These are phyloP conservation scores for Panthera tigris DNA, from an alignment of 2,113 vertebrate species.

Conservation along the genomic window DNA sequence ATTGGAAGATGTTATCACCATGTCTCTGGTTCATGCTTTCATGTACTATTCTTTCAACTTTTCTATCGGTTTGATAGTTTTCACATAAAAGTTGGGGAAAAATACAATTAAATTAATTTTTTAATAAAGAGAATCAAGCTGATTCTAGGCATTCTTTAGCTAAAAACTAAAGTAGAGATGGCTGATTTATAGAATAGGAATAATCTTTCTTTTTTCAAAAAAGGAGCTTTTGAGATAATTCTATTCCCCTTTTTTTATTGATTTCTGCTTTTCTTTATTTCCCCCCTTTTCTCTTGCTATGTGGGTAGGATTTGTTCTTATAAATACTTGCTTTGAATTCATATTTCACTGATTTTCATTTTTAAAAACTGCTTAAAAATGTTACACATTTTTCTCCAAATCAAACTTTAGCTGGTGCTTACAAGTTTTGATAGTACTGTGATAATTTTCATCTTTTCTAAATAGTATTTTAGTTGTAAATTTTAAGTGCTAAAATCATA, in stretches of 20 bases:
- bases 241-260: neutral
- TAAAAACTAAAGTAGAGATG: neutral
- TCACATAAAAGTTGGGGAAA: neutral
- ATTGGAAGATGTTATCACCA: neutral
- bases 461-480: neutral
- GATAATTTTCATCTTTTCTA: neutral
- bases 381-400: neutral
- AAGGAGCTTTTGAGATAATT: neutral
- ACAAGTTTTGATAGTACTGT: neutral
- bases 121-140: neutral
- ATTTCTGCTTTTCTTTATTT: neutral
- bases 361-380: neutral
- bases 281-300: neutral
- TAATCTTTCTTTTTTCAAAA: neutral
- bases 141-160: neutral
- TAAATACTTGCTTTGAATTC: neutral
- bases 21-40: neutral
- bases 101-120: neutral
- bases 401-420: neutral
- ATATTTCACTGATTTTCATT: neutral
- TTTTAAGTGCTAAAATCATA: neutral
- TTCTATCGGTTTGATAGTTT: neutral
- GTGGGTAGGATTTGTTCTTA: neutral
- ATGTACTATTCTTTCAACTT: neutral
- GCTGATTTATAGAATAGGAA: neutral